Percentiles rank a stretch among this genome's conserved stretches.
phyloP scores from a whole-genome alignment of 1,140 invertebrate genomes.

The Caligus rogercresseyi region DNA sequence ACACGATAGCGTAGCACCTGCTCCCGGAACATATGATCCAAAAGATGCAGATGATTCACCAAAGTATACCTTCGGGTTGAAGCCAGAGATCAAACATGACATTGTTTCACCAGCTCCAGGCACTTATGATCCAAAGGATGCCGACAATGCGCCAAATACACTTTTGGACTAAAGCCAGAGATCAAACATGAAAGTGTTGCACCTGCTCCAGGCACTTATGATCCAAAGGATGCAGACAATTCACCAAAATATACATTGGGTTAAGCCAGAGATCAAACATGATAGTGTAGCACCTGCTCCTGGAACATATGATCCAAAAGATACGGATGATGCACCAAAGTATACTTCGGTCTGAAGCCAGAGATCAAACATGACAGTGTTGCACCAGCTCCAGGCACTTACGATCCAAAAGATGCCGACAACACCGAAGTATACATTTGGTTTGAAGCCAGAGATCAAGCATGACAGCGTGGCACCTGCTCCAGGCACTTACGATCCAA shows the following conservation, averaged over 20 bases:
- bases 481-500: slow-evolving; percentile 11
- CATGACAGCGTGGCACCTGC: neutral
- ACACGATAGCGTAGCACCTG: slow-evolving; percentile 1
- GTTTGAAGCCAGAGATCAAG: slow-evolving; percentile 16
- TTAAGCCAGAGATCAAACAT: neutral
- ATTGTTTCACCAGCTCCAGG: slow-evolving; percentile 15
- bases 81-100: slow-evolving; percentile 11
- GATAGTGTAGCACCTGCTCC: slow-evolving; percentile 3
- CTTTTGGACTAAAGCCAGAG: slow-evolving; percentile 13
- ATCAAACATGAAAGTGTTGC: neutral
- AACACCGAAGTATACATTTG: slow-evolving; percentile 12
- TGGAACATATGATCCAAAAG: slow-evolving; percentile 13
- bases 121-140: slow-evolving; percentile 13
- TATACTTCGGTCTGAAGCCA: slow-evolving; percentile 17
- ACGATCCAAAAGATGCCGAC: slow-evolving; percentile 9
- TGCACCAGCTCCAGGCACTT: slow-evolving; percentile 14
- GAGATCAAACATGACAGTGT: neutral
- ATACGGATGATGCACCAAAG: neutral
- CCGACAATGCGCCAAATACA: neutral
- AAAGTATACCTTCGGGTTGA: slow-evolving; percentile 16
- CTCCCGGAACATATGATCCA: slow-evolving; percentile 18
- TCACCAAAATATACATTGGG: neutral
- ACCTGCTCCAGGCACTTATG: slow-evolving; percentile 15
- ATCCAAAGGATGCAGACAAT: slow-evolving; percentile 13
- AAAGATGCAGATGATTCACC: neutral